These are phyloP conservation scores for Luscinia luscinia DNA, from an alignment of 2,797 vertebrate genomes.

Conservation along the genomic window DNA sequence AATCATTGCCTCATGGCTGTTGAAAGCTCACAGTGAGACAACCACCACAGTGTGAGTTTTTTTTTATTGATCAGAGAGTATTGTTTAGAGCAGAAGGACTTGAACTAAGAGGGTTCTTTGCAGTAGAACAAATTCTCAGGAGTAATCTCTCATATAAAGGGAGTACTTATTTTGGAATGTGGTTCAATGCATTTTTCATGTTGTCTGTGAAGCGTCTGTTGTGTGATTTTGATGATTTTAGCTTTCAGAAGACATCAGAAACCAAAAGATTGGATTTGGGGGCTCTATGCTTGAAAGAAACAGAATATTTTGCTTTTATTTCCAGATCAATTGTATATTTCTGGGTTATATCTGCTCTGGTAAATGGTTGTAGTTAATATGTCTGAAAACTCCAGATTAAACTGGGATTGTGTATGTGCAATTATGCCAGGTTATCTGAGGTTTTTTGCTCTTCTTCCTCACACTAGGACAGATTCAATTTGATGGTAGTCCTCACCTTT, in stretches of 20 bases:
- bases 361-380: neutral
- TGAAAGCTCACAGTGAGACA: neutral
- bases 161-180: neutral
- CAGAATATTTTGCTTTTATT: neutral
- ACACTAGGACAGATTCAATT: neutral
- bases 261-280: neutral
- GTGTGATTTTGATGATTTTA: neutral
- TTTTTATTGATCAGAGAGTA: constrained; percentile 1
- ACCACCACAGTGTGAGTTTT: neutral
- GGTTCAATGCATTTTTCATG: neutral
- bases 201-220: neutral
- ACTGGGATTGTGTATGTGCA: neutral
- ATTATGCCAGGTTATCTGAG: neutral
- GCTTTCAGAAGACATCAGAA: neutral
- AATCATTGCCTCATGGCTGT: neutral
- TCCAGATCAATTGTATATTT: neutral
- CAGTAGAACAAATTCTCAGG: neutral
- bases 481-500: neutral
- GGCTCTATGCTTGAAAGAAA: neutral
- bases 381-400: neutral
- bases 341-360: neutral
- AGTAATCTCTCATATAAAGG: neutral
- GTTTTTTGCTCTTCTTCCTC: neutral
- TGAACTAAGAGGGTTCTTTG: neutral
- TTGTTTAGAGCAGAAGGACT: neutral